phyloP scores from a whole-genome alignment of 2,888 invertebrate genomes.

The Cordilura impudica region DNA sequence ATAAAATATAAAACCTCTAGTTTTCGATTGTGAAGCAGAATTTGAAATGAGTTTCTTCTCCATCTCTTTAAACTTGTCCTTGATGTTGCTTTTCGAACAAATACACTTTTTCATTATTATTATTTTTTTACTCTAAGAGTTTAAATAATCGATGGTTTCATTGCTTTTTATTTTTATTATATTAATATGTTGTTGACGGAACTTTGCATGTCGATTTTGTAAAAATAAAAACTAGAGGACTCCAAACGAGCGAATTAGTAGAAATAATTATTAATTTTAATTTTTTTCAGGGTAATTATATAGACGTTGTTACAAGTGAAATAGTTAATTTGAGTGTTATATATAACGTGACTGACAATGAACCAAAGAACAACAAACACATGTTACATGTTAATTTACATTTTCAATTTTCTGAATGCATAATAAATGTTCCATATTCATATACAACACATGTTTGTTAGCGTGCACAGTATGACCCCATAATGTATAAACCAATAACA shows the following conservation, averaged over 20 bases:
- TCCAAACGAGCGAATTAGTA: neutral
- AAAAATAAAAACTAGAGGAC: neutral
- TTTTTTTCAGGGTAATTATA: slow-evolving; percentile 22
- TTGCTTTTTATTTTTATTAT: slow-evolving; percentile 2
- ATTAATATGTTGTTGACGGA: slow-evolving; percentile 7
- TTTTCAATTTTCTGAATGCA: neutral
- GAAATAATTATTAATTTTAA: slow-evolving; percentile 13
- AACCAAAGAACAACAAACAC: slow-evolving; percentile 1
- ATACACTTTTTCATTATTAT: neutral
- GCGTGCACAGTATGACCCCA: too few species aligned
- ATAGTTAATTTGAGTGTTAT: slow-evolving; percentile 47
- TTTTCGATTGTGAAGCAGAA: slow-evolving; percentile 23
- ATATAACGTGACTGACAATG: slow-evolving; percentile 42
- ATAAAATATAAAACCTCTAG: slow-evolving; percentile 15
- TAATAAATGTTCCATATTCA: too few species aligned
- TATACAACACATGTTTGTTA: too few species aligned
- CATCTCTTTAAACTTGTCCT: slow-evolving; percentile 34
- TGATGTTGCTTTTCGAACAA: slow-evolving; percentile 7
- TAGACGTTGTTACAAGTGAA: slow-evolving; percentile 29
- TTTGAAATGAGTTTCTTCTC: slow-evolving; percentile 45
- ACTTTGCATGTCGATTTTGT: slow-evolving; percentile 39
- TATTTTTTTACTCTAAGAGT: slow-evolving; percentile 15
- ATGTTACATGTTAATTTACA: slow-evolving; percentile 2
- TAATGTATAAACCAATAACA: too few species aligned
- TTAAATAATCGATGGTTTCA: slow-evolving; percentile 30